A percentile compares a stretch with the other conserved stretches of the same genome.
phyloP scores from a whole-genome alignment of 2,797 vertebrate genomes.

The Poecilia gillii region DNA sequence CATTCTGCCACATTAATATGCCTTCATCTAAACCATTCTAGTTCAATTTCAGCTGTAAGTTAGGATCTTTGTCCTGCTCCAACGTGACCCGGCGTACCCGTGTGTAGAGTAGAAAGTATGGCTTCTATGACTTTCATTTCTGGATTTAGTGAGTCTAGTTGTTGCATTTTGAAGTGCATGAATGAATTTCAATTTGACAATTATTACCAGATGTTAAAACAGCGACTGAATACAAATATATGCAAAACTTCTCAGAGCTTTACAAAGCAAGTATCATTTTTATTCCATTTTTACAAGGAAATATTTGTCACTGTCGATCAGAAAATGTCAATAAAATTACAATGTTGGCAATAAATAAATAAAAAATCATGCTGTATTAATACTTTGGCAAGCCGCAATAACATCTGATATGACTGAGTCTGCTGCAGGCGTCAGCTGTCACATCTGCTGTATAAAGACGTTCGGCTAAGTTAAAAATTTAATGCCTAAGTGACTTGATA shows the following conservation, averaged over 20 bases:
- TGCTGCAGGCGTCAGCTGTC: slow-evolving; percentile 7
- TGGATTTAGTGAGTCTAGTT: background rate
- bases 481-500: slow-evolving; percentile 40
- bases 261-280: background rate
- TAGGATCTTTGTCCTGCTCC: background rate
- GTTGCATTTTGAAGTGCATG: background rate
- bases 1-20: background rate
- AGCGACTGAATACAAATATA: background rate
- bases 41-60: background rate
- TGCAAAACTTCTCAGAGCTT: background rate
- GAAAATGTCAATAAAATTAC: background rate
- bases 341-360: background rate
- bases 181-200: background rate
- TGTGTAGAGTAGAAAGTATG: no score
- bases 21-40: background rate
- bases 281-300: background rate
- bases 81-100: background rate
- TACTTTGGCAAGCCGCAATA: background rate
- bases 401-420: slow-evolving; percentile 13
- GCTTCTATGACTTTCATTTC: background rate
- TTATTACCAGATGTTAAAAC: background rate
- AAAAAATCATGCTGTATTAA: background rate
- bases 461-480: slow-evolving; percentile 29
- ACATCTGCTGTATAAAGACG: slow-evolving; percentile 20
- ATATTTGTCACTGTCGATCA: background rate